Evolutionary conservation across 2,113 vertebrate genomes (phyloP).

Genomic region (Anas platyrhynchos): DNA sequence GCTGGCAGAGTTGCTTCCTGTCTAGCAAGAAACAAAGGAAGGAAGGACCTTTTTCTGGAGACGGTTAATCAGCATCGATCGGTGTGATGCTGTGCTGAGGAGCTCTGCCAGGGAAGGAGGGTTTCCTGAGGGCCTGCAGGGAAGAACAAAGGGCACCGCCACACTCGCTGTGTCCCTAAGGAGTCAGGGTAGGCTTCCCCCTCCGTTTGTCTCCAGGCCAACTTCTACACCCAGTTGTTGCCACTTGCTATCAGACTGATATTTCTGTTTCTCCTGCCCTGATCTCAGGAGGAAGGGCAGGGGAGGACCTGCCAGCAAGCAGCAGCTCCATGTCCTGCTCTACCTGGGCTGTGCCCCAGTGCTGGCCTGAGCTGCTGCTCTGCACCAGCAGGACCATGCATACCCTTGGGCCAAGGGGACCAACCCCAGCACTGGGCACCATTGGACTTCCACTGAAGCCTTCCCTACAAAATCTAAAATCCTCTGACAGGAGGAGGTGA

Average conservation of each 20-base stretch:
- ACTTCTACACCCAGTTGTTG: background rate
- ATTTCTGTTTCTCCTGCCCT: background rate
- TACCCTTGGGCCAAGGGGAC: background rate
- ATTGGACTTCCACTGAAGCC: background rate
- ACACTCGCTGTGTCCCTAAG: background rate
- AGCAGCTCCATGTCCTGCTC: background rate
- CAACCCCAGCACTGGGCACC: background rate
- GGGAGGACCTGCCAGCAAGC: background rate
- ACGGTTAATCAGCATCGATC: constrained; percentile 8
- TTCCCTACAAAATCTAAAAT: background rate
- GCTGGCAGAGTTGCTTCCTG: background rate
- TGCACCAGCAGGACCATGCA: rapidly evolving
- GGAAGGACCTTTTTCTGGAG: background rate
- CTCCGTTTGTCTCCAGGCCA: background rate
- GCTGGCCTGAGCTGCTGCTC: background rate
- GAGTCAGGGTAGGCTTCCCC: background rate
- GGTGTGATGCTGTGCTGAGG: background rate
- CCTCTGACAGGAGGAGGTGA: background rate
- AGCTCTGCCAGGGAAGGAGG: background rate
- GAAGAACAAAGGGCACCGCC: background rate
- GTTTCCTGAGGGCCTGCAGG: background rate
- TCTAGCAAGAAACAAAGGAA: constrained; percentile 23
- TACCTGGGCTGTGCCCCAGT: background rate
- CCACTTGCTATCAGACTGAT: background rate
- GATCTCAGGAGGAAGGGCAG: background rate